These are phyloP conservation scores for Alethe diademata DNA, from an alignment of 2,113 vertebrate genomes.

Conservation along the genomic window DNA sequence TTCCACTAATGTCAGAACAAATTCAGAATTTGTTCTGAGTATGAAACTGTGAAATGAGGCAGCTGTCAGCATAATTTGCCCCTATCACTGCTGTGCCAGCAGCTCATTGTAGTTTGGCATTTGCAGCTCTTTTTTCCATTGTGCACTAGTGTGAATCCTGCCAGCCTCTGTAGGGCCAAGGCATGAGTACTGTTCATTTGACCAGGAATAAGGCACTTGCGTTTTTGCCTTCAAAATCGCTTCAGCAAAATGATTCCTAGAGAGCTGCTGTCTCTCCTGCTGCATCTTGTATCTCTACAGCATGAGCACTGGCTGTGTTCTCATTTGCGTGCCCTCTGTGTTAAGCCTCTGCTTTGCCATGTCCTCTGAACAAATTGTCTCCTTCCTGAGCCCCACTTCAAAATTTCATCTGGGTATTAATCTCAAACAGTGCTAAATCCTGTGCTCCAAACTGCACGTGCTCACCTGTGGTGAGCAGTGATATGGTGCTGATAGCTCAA, in stretches of 20 bases:
- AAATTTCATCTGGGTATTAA: neutral
- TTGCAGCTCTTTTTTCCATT: neutral
- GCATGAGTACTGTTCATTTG: neutral
- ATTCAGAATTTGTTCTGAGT: slow-evolving; percentile 19
- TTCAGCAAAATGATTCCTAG: neutral
- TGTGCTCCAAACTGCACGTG: neutral
- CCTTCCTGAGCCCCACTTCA: neutral
- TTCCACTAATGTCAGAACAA: slow-evolving; percentile 26
- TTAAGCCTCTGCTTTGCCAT: neutral
- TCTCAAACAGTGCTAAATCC: neutral
- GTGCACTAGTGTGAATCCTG: neutral
- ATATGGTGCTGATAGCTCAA: neutral
- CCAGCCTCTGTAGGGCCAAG: neutral
- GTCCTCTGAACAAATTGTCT: neutral
- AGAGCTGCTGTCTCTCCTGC: neutral
- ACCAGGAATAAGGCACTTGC: neutral
- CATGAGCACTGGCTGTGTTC: neutral
- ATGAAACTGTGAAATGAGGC: slow-evolving; percentile 1
- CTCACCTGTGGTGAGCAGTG: neutral
- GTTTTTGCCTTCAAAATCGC: neutral
- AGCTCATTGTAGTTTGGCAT: neutral
- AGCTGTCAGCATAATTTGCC: slow-evolving; percentile 13
- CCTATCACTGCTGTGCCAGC: neutral
- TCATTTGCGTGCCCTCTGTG: neutral
- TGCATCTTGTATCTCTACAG: neutral